Base-by-base conservation (phyloP, 2,888 invertebrate species). In the Lithophane ornitopus region DNA sequence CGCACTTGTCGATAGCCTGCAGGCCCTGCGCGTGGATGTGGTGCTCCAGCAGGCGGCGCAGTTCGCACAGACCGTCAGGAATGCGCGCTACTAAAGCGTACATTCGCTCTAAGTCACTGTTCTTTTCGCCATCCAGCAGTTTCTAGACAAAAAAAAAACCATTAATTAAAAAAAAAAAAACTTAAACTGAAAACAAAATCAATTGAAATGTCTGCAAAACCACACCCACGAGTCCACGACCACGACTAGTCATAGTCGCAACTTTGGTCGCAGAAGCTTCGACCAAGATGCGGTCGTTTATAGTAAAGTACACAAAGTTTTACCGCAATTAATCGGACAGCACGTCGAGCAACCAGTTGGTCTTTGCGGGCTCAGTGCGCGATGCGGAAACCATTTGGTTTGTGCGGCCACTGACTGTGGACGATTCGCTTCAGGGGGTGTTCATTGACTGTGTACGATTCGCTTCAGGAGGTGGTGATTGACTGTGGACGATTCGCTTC, bases 101-200 rank as follows among this genome's bases (percentile, higher is more conserved):
- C 99, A 99, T 99, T 65, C 99, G 97, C 0, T 98, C 99, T 41
- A 99, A 96, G 96, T 99, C 99, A 19, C 98, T 97, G 95, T 99
- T 98, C 96, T 99, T 99, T 92, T 99, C 99, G 67, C 98, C 98
- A 94, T 99, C 98, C n/a, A 99, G 97, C 8, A 99, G 97, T 97
- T 98, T 98, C 97, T 98, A 96, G 12, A 9, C 16, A 14, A 46
- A 28, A n/a, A 19, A 19, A 41, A 49, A 14, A 11, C 1, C 0
- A 28, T n/a, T 16, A 2, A 34, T 34, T 3, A 34, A 34, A 1
- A 34, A 34, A 34, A 34, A 34, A 26, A n/a, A n/a, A n/a, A n/a
- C n/a, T 34, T 2, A 61, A 22, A 22, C 22, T 34, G 2, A 34
- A 61, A 34, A 54, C 54, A 54, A n/a, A 54, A 54, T 54, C n/a